A percentile compares a stretch with the other conserved stretches of the same genome.
phyloP scores from a whole-genome alignment of 1,140 invertebrate species.

The Phymastichus coffea region DNA sequence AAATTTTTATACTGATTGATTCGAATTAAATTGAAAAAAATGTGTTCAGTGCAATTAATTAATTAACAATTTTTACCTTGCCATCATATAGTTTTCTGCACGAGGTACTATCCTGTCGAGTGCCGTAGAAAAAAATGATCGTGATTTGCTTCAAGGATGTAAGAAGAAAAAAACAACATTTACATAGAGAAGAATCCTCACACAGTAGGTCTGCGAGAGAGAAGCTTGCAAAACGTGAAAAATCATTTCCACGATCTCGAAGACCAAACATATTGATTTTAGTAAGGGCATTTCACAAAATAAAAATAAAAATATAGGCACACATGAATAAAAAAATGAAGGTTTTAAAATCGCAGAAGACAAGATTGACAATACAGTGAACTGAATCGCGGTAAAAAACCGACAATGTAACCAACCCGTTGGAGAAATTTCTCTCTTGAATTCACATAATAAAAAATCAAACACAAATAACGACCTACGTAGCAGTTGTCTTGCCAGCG shows the following conservation, averaged over 20 bases:
- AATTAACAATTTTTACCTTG: too few relatives aligned
- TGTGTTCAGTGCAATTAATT: too few relatives aligned
- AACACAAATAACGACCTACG: too few relatives aligned
- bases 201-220: background rate
- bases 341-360: too few relatives aligned
- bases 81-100: too few relatives aligned
- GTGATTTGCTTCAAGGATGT: too few relatives aligned
- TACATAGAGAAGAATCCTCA: background rate
- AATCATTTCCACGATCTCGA: slow-evolving; percentile 5
- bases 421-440: background rate
- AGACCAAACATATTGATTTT: background rate
- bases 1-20: too few relatives aligned
- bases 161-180: background rate
- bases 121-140: background rate
- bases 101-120: background rate
- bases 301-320: background rate
- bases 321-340: background rate
- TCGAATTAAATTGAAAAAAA: too few relatives aligned
- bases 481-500: too few relatives aligned
- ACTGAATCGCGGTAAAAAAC: too few relatives aligned
- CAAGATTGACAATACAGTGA: too few relatives aligned
- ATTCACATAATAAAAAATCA: too few relatives aligned
- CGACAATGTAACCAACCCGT: background rate
- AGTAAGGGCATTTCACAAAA: background rate
- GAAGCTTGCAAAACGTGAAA: background rate